Evolutionary conservation across 2,797 vertebrate genomes (phyloP).

Genomic region (Pyrrhura leucotis): DNA sequence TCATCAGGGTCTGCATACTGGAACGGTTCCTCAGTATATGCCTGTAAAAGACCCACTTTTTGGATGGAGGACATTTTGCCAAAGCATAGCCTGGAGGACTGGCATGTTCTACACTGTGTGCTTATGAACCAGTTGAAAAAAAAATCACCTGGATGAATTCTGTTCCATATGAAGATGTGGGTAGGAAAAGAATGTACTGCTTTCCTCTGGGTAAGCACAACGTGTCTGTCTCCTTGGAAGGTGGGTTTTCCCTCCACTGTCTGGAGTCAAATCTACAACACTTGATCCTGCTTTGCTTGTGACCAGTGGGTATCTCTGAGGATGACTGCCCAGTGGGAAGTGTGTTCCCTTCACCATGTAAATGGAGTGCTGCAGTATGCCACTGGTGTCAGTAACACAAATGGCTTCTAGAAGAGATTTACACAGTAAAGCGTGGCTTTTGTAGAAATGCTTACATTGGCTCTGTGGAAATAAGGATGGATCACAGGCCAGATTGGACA

Average conservation of each 20-base stretch:
- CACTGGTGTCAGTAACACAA: not conserved
- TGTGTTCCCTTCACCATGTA: not conserved
- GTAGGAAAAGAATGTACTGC: not conserved
- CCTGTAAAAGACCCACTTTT: not conserved
- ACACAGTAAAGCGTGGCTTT: not conserved
- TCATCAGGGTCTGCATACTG: not conserved
- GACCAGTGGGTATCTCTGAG: not conserved
- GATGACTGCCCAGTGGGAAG: not conserved
- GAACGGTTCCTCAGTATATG: not conserved
- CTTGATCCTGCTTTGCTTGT: not conserved
- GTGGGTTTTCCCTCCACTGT: not conserved
- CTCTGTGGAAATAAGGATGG: not conserved
- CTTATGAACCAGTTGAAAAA: not conserved
- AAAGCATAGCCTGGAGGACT: not conserved
- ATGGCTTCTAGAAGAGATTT: not conserved
- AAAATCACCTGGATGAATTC: not conserved
- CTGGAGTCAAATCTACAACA: not conserved
- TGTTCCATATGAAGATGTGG: not conserved
- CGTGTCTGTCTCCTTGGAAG: not conserved
- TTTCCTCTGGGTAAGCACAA: not conserved
- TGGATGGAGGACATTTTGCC: not conserved
- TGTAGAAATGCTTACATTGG: not conserved
- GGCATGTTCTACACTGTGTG: not conserved
- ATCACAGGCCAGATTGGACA: not conserved
- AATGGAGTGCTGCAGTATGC: not conserved